These are phyloP conservation scores for Lysiphlebus fabarum DNA, from an alignment of 1,140 invertebrate species.

Conservation along the genomic window DNA sequence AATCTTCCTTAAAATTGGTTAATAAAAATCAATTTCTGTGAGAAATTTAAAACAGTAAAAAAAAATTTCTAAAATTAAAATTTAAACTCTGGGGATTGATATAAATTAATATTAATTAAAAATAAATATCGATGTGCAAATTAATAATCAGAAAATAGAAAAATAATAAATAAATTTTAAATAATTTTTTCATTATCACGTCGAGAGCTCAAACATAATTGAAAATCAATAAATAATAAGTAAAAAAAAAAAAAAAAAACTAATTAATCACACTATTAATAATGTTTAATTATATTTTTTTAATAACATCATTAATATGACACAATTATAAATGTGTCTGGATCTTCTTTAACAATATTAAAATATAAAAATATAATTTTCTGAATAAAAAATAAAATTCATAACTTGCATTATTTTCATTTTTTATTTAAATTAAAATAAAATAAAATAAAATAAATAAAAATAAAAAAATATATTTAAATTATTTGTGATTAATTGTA, in stretches of 20 bases:
- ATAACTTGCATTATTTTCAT: too few relatives aligned
- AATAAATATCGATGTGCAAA: constrained; percentile 9
- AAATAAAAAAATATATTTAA: constrained; percentile 14
- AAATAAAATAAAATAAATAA: constrained; percentile 8
- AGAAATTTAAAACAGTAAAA: too few relatives aligned
- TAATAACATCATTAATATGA: neutral
- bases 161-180: constrained; percentile 10
- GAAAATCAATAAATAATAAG: constrained; percentile 8
- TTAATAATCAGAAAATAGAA: neutral
- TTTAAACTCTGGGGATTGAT: neutral
- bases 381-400: too few relatives aligned
- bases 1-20: too few relatives aligned
- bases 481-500: constrained; percentile 23
- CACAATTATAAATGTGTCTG: too few relatives aligned
- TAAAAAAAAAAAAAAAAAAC: constrained; percentile 11
- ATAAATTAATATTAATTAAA: constrained; percentile 7
- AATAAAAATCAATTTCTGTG: too few relatives aligned
- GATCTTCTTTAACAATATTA: too few relatives aligned
- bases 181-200: too few relatives aligned
- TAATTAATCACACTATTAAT: neutral
- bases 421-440: constrained; percentile 5
- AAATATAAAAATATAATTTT: too few relatives aligned
- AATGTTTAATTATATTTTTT: constrained; percentile 14
- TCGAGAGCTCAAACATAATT: constrained; percentile 8
- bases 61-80: too few relatives aligned